Evolutionary conservation across 1,140 invertebrate species (phyloP).

Genomic region (Platyscapa corneri): DNA sequence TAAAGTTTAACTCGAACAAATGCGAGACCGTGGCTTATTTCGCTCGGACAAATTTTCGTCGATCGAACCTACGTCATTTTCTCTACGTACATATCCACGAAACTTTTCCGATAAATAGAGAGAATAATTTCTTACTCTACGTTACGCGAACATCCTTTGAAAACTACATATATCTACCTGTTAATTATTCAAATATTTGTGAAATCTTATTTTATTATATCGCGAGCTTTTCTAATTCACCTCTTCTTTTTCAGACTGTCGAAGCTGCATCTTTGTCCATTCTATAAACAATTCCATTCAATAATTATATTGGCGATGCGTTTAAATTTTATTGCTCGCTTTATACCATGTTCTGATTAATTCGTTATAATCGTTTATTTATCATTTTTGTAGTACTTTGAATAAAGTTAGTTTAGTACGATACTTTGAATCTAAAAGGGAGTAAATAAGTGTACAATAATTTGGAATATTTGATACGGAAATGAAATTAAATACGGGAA

Average conservation of each 20-base stretch:
- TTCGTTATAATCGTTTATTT: no score
- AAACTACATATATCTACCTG: background rate
- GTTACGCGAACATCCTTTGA: background rate
- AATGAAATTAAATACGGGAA: background rate
- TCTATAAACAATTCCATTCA: no score
- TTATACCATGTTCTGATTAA: no score
- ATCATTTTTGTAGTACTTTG: no score
- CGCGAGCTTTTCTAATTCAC: no score
- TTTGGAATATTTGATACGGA: background rate
- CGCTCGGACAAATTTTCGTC: slow-evolving; percentile 8
- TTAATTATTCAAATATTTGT: background rate
- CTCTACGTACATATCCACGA: background rate
- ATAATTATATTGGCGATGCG: no score
- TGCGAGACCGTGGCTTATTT: slow-evolving; percentile 17
- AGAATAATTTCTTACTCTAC: background rate
- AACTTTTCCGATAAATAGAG: slow-evolving; percentile 42
- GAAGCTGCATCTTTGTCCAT: no score
- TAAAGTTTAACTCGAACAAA: slow-evolving; percentile 34
- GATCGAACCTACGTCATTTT: slow-evolving; percentile 1
- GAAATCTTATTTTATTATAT: background rate
- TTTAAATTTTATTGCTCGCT: no score
- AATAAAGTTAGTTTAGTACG: no score
- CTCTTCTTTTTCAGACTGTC: no score
- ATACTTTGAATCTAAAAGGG: no score
- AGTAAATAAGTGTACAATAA: background rate